These are phyloP conservation scores for Drosophila neonasuta DNA, from an alignment of 2,888 invertebrate species.

Conservation along the genomic window DNA sequence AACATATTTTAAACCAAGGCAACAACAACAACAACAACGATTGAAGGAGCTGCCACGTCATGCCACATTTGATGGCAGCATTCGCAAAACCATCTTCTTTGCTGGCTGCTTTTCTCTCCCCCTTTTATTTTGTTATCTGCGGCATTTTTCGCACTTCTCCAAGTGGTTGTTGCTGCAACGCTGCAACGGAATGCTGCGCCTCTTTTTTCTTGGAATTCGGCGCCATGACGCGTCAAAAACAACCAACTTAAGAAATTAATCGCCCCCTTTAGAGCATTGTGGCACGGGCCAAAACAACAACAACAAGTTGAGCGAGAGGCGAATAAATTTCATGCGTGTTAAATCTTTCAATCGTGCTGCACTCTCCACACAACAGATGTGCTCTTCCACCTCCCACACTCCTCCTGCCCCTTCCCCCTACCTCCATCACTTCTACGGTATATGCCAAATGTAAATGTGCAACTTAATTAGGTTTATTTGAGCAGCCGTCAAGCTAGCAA, in stretches of 20 bases:
- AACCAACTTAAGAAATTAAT: conserved; percentile 20
- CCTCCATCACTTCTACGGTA: too few relatives aligned
- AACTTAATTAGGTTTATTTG: conserved; percentile 40
- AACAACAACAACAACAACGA: conserved; percentile 30
- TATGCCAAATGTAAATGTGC: conserved; percentile 11
- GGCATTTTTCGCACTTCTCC: conserved; percentile 61
- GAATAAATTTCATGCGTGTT: conserved; percentile 45
- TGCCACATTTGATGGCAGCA: conserved; percentile 40
- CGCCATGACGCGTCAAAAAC: conserved; percentile 67
- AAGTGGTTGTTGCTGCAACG: conserved; percentile 40
- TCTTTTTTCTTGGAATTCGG: conserved; percentile 67
- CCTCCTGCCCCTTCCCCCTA: too few relatives aligned
- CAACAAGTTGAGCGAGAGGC: not conserved
- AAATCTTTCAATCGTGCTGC: conserved; percentile 67
- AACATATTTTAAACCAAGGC: conserved; percentile 45
- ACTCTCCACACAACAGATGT: conserved; percentile 59
- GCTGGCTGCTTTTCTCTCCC: not conserved
- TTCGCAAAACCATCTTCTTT: not conserved
- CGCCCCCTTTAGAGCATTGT: conserved; percentile 19
- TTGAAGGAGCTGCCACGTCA: conserved; percentile 52
- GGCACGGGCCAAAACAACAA: conserved; percentile 26
- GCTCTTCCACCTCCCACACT: not conserved
- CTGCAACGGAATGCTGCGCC: conserved; percentile 65
- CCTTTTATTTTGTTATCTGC: conserved; percentile 31
- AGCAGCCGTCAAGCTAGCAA: conserved; percentile 21